Percentiles rank a stretch among this genome's conserved stretches.
These are phyloP conservation scores for Gobionotothen gibberifrons DNA, from an alignment of 2,797 vertebrate genomes.

Conservation along the genomic window DNA sequence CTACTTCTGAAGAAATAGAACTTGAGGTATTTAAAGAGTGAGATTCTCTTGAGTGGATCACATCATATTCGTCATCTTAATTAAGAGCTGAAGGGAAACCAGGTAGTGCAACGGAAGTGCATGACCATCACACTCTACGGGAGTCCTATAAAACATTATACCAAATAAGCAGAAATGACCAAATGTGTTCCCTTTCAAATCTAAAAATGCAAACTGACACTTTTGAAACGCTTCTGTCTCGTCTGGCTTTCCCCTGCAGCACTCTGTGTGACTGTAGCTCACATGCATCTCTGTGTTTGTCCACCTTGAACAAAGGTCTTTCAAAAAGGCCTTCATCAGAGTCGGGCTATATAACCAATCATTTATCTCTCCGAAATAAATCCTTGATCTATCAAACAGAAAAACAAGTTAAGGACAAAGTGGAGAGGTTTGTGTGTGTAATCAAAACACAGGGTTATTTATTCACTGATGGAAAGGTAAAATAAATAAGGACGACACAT, in stretches of 20 bases:
- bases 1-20: slow-evolving; percentile 1
- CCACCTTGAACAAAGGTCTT: slow-evolving; percentile 72
- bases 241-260: not conserved
- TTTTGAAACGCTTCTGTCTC: slow-evolving; percentile 8
- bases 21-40: slow-evolving; percentile 40
- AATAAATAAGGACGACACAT: slow-evolving; percentile 3
- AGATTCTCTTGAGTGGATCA: slow-evolving; percentile 37
- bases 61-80: slow-evolving; percentile 23
- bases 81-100: slow-evolving; percentile 43
- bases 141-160: not conserved
- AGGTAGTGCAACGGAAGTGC: not conserved
- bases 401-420: slow-evolving; percentile 30
- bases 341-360: slow-evolving; percentile 9
- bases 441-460: not conserved
- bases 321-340: slow-evolving; percentile 50
- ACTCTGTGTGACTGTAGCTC: not conserved
- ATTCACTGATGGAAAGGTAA: not conserved
- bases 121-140: not conserved
- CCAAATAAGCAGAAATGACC: slow-evolving; percentile 4
- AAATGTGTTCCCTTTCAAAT: slow-evolving; percentile 12
- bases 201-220: slow-evolving; percentile 4
- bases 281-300: slow-evolving; percentile 33
- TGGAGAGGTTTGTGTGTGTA: slow-evolving; percentile 11
- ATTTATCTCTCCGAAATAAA: slow-evolving; percentile 46
- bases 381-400: slow-evolving; percentile 53